phyloP scores from a whole-genome alignment of 2,113 vertebrate species.

The Glareola pratincola region DNA sequence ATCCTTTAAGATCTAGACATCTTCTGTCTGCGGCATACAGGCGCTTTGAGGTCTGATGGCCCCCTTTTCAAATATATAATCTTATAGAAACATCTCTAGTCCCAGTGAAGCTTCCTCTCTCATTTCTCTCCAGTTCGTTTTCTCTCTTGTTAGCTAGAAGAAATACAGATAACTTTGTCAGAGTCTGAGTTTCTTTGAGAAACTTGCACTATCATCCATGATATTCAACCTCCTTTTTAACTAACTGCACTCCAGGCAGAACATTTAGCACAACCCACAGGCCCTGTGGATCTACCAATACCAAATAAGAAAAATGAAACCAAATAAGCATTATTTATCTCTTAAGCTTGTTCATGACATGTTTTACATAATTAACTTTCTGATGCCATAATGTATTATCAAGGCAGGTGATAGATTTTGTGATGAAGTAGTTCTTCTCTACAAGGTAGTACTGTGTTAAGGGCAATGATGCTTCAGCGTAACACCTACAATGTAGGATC shows the following conservation, averaged over 20 bases:
- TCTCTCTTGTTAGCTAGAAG: background rate
- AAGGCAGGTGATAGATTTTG: background rate
- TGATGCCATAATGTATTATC: background rate
- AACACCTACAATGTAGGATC: background rate
- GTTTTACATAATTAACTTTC: background rate
- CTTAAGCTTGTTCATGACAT: background rate
- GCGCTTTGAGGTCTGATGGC: background rate
- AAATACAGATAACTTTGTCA: background rate
- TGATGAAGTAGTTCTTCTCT: background rate
- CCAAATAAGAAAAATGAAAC: background rate
- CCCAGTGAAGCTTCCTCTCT: background rate
- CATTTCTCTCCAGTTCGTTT: background rate
- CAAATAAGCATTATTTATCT: background rate
- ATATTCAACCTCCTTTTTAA: background rate
- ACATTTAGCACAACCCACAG: background rate
- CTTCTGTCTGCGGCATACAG: background rate
- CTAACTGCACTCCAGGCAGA: background rate
- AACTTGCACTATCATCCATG: background rate
- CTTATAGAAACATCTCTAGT: background rate
- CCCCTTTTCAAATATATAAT: background rate
- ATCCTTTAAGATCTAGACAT: background rate
- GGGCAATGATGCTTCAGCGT: background rate
- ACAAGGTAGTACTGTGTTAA: background rate
- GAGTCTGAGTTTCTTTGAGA: background rate
- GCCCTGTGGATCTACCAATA: background rate